Evolutionary conservation across 2,113 vertebrate species (phyloP).

Genomic region (Illadopsis cleaveri): DNA sequence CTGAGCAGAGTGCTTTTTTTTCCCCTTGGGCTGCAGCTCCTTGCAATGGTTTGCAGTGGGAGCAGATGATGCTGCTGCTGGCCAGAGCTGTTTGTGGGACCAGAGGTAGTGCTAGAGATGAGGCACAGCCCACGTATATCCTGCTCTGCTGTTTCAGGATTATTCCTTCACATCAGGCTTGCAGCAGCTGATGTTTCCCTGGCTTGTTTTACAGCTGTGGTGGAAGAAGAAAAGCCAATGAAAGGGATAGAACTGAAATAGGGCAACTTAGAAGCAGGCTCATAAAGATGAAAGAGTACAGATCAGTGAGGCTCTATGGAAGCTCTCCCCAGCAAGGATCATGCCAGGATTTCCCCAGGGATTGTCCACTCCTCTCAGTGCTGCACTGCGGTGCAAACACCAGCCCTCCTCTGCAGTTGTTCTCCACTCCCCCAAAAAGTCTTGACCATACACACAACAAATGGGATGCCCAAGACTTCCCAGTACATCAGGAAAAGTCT

Average conservation of each 20-base stretch:
- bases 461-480: neutral
- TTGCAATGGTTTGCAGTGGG: neutral
- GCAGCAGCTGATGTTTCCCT: slow-evolving; percentile 3
- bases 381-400: neutral
- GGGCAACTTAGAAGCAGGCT: slow-evolving; percentile 5
- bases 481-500: neutral
- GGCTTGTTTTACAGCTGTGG: slow-evolving; percentile 11
- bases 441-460: neutral
- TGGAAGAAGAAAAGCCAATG: slow-evolving; percentile 43
- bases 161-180: slow-evolving; percentile 13
- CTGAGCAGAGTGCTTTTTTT: neutral
- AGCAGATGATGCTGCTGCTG: neutral
- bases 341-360: neutral
- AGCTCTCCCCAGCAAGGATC: neutral
- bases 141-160: neutral
- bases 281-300: slow-evolving; percentile 46
- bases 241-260: slow-evolving; percentile 37
- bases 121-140: neutral
- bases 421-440: neutral
- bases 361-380: neutral
- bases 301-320: neutral
- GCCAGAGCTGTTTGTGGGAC: neutral
- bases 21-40: neutral
- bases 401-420: neutral
- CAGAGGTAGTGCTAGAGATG: neutral